Conservation (phyloP, 64 coral and sea anemone species). For the Cladopsammia gracilis region DNA sequence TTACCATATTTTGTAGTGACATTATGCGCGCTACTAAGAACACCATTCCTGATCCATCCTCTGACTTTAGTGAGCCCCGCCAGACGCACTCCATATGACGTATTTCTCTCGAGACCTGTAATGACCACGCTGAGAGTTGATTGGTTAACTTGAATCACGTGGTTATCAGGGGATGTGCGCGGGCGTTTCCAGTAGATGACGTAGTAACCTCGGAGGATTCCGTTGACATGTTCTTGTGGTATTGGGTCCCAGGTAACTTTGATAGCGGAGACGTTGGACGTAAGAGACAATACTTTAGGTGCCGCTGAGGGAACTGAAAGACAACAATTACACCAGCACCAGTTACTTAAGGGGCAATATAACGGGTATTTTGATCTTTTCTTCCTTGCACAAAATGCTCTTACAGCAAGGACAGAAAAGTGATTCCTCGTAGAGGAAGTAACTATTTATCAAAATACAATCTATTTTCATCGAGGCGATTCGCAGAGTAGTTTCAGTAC, state of each 20-base stretch:
- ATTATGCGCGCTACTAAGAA: constrained; percentile 49
- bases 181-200: constrained; percentile 67
- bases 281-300: constrained; percentile 52
- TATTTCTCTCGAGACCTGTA: constrained; percentile 73
- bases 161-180: constrained; percentile 35
- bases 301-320: constrained; percentile 71
- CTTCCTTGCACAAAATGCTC: no score
- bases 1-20: constrained; percentile 87
- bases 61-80: constrained; percentile 79
- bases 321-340: neutral
- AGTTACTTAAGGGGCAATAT: no score
- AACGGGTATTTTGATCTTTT: no score
- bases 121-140: constrained; percentile 67
- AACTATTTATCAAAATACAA: no score
- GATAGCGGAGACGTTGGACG: constrained; percentile 68
- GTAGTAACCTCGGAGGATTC: constrained; percentile 86
- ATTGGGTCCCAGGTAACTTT: constrained; percentile 73
- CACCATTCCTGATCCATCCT: constrained; percentile 72
- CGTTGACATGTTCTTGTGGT: constrained; percentile 68
- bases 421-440: no score
- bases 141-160: constrained; percentile 64
- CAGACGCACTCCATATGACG: constrained; percentile 75
- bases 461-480: no score
- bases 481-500: no score
- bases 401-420: no score